Evolutionary conservation across 1,140 invertebrate species (phyloP).

Genomic region (Euglossa dilemma): DNA sequence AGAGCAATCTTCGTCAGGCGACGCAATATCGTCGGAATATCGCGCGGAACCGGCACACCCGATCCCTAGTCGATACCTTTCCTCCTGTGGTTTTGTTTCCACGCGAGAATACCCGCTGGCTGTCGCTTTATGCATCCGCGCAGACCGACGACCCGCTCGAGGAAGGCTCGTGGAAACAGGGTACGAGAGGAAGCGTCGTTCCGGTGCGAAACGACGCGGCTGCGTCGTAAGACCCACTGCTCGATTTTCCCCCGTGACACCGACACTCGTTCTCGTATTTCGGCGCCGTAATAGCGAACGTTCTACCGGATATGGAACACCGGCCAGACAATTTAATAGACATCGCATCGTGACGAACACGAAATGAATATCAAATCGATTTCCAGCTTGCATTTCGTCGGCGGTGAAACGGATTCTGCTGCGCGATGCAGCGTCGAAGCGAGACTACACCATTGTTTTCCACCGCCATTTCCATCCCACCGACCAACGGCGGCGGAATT

Average conservation of each 20-base stretch:
- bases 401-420: neutral
- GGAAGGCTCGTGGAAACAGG: neutral
- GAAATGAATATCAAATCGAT: slow-evolving; percentile 7
- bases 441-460: neutral
- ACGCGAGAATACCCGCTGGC: neutral
- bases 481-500: neutral
- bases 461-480: neutral
- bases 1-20: slow-evolving; percentile 36
- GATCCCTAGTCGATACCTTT: neutral
- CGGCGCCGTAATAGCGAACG: neutral
- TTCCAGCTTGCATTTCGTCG: neutral
- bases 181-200: neutral
- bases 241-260: neutral
- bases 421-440: neutral
- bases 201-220: neutral
- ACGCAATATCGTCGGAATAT: slow-evolving; percentile 33
- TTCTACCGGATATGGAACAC: neutral
- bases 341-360: neutral
- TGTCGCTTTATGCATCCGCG: neutral
- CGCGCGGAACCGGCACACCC: neutral
- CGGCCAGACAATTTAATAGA: neutral
- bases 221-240: too few relatives aligned
- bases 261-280: neutral
- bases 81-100: neutral
- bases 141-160: neutral